Percentiles rank a stretch among this genome's conserved stretches.
phyloP scores from a whole-genome alignment of 2,888 invertebrate species.

The Entomobrya proxima region DNA sequence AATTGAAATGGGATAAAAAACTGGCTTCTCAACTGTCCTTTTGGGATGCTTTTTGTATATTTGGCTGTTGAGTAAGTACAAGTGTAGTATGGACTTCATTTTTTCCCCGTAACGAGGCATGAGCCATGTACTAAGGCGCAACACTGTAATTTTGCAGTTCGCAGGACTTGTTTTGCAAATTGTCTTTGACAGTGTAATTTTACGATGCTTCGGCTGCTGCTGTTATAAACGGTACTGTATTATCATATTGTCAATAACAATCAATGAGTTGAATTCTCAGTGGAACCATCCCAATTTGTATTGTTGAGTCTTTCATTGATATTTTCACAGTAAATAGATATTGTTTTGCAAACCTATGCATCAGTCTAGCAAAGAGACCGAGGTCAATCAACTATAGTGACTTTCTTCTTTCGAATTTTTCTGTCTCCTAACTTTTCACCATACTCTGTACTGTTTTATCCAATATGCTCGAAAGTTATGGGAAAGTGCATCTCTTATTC shows the following conservation, averaged over 20 bases:
- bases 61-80: too few species aligned
- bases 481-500: neutral
- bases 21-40: neutral
- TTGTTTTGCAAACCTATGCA: too few species aligned
- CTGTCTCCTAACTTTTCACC: neutral
- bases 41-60: too few species aligned
- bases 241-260: neutral
- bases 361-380: neutral
- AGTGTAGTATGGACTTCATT: too few species aligned
- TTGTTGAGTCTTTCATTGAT: conserved; percentile 15
- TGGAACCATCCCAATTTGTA: conserved; percentile 27
- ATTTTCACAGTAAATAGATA: neutral
- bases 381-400: conserved; percentile 3
- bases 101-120: neutral
- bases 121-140: neutral
- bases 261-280: conserved; percentile 21
- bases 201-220: too few species aligned
- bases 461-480: neutral
- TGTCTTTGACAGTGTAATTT: conserved; percentile 31
- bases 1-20: neutral
- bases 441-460: neutral
- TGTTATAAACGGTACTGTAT: neutral
- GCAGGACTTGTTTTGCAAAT: neutral
- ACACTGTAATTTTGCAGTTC: neutral
- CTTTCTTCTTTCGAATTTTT: neutral